phyloP scores from a whole-genome alignment of 2,113 vertebrate genomes.

The Oenanthe melanoleuca region DNA sequence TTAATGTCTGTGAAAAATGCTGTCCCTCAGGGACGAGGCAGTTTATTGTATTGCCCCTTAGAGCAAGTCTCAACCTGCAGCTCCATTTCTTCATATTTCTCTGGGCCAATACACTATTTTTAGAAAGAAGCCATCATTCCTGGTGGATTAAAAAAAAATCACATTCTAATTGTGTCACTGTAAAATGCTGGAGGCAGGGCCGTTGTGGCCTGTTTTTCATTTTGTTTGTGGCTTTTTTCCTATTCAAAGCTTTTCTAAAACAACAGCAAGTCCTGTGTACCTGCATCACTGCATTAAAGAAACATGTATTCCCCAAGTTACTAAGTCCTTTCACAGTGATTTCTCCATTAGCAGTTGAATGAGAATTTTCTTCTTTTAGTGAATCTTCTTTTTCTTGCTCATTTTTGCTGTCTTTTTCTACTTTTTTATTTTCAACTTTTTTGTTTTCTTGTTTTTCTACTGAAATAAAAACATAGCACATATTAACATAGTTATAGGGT shows the following conservation, averaged over 20 bases:
- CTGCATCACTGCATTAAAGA: slow-evolving; percentile 98
- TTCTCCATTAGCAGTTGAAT: slow-evolving; percentile 27
- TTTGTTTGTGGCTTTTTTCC: neutral
- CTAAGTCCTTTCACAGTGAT: slow-evolving; percentile 89
- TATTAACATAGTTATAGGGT: neutral
- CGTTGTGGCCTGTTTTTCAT: neutral
- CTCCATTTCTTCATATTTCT: neutral
- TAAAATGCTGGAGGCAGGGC: neutral
- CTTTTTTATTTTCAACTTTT: slow-evolving; percentile 76
- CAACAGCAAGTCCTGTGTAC: slow-evolving; percentile 63
- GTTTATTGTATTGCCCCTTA: neutral
- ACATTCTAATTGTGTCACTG: neutral
- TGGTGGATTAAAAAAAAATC: neutral
- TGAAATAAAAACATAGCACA: neutral
- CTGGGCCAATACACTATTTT: slow-evolving; percentile 1
- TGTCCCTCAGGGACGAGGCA: neutral
- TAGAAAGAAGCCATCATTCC: neutral
- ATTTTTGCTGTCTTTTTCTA: slow-evolving; percentile 77
- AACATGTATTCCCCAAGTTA: slow-evolving; percentile 97
- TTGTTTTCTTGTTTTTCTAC: slow-evolving; percentile 63
- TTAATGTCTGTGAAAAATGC: neutral
- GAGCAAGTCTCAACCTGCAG: slow-evolving; percentile 33
- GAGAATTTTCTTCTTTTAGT: slow-evolving; percentile 61
- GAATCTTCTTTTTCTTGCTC: slow-evolving; percentile 74
- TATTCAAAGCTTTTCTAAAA: neutral